Evolutionary conservation across 2,888 invertebrate species (phyloP).

Genomic region (Eremobia ochroleuca): DNA sequence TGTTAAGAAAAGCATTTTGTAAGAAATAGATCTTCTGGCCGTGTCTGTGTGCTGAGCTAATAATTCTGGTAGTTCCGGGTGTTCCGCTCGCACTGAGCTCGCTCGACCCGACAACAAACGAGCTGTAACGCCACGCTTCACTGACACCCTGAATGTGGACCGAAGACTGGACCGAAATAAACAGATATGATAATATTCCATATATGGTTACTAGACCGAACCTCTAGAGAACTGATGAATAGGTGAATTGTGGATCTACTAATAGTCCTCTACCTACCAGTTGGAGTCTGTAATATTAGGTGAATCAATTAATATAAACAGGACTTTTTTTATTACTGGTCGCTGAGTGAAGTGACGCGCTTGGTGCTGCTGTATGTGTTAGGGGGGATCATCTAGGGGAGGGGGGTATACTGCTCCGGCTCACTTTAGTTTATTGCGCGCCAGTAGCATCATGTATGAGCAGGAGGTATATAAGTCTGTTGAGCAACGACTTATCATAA

Average conservation of each 20-base stretch:
- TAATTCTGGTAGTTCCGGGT: constrained; percentile 43
- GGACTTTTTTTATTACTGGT: no score
- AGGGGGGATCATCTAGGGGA: no score
- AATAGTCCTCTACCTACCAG: neutral
- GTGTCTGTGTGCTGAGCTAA: neutral
- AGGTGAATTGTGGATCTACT: neutral
- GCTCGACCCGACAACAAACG: constrained; percentile 21
- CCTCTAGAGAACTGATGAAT: neutral
- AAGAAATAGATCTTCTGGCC: constrained; percentile 29
- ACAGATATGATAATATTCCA: neutral
- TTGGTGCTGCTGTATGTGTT: no score
- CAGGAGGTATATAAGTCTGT: no score
- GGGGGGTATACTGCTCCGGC: no score
- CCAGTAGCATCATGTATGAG: no score
- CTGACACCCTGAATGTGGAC: constrained; percentile 17
- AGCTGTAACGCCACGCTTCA: constrained; percentile 35
- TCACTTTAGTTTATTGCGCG: no score
- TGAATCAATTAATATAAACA: no score
- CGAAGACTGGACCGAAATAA: constrained; percentile 20
- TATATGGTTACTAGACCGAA: neutral
- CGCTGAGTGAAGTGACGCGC: no score
- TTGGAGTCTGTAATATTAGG: no score
- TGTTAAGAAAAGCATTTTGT: neutral
- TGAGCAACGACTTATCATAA: no score
- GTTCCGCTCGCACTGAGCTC: constrained; percentile 12